phyloP scores from a whole-genome alignment of 2,888 invertebrate species.

The Acanthosoma haemorrhoidale region DNA sequence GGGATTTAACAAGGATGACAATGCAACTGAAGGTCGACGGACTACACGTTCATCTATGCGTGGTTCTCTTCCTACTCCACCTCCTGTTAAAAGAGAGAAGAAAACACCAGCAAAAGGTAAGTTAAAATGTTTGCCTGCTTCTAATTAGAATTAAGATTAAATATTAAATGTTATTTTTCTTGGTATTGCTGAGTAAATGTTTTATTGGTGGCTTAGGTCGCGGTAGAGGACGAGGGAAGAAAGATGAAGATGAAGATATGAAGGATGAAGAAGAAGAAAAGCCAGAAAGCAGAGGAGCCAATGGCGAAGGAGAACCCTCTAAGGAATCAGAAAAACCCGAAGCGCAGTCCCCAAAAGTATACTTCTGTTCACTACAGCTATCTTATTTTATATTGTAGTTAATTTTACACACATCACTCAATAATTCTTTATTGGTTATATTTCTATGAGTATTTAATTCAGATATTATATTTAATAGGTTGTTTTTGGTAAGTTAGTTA shows the following conservation, averaged over 20 bases:
- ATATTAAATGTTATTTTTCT: background rate
- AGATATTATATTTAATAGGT: no score
- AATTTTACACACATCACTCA: background rate
- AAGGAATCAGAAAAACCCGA: constrained; percentile 26
- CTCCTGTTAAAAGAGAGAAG: constrained; percentile 38
- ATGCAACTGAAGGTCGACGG: constrained; percentile 39
- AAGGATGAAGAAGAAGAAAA: constrained; percentile 35
- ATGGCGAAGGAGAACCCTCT: constrained; percentile 34
- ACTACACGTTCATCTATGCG: constrained; percentile 40
- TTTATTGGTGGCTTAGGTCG: constrained; percentile 21
- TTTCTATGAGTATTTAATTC: background rate
- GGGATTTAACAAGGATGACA: constrained; percentile 34
- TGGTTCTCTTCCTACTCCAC: constrained; percentile 38
- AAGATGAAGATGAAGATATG: constrained; percentile 34
- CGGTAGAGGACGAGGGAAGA: constrained; percentile 38
- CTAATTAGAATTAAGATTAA: background rate
- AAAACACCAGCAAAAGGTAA: constrained; percentile 40
- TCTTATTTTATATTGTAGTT: background rate
- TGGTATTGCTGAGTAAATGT: background rate
- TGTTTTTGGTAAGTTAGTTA: background rate
- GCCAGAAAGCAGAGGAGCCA: constrained; percentile 35
- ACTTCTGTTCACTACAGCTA: no score
- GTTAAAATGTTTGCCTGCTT: background rate
- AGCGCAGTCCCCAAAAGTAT: constrained; percentile 18
- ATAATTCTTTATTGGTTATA: background rate